Conservation (phyloP, 2,888 invertebrate genomes). For the Dryobotodes eremita region DNA sequence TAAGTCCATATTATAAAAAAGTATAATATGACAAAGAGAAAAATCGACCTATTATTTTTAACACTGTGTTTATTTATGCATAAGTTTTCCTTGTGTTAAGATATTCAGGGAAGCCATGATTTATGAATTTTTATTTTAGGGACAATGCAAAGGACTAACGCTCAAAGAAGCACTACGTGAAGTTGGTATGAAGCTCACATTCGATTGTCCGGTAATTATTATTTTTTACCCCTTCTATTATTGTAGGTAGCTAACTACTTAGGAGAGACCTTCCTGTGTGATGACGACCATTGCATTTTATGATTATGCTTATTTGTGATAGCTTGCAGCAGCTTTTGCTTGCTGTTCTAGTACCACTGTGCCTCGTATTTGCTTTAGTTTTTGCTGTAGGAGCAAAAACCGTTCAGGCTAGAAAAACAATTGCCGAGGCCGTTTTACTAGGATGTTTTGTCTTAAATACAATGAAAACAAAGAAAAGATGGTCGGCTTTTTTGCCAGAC, state of each 20-base stretch:
- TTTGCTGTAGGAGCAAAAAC: constrained; percentile 2
- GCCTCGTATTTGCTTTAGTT: constrained; percentile 9
- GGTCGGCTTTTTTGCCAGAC: not conserved
- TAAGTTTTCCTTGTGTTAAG: no score
- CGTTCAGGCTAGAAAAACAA: not conserved
- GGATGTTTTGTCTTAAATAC: no score
- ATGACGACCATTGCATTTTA: not conserved
- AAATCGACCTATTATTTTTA: not conserved
- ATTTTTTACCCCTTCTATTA: not conserved
- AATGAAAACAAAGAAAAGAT: not conserved
- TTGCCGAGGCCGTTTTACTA: not conserved
- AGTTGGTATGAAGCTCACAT: constrained; percentile 65
- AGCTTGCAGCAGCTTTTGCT: no score
- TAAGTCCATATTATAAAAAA: not conserved
- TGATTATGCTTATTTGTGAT: not conserved
- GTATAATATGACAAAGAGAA: not conserved
- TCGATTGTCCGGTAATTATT: constrained; percentile 60
- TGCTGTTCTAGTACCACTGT: not conserved
- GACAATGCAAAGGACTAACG: constrained; percentile 75
- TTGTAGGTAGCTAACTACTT: not conserved
- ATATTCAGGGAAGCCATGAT: not conserved
- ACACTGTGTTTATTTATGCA: not conserved
- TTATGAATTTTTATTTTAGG: constrained; percentile 66
- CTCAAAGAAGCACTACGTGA: constrained; percentile 75
- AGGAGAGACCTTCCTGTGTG: not conserved